Percentiles rank a stretch among this genome's conserved stretches.
Evolutionary conservation across 2,113 vertebrate genomes (phyloP).

Genomic region (Tinamus guttatus): DNA sequence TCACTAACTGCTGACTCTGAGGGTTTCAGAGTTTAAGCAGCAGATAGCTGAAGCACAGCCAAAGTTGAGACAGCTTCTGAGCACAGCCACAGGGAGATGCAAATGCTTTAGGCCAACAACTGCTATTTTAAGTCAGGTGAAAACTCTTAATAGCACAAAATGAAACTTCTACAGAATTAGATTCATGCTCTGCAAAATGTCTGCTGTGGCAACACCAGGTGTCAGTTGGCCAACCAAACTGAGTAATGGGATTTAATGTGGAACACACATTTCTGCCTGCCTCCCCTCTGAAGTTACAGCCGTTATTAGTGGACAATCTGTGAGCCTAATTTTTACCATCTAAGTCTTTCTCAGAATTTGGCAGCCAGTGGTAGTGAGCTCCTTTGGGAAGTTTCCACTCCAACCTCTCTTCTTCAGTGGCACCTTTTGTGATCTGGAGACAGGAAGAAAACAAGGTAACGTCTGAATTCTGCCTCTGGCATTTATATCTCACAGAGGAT

Average conservation of each 20-base stretch:
- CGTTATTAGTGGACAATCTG: not conserved
- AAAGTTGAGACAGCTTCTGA: not conserved
- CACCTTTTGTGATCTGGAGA: constrained; percentile 91
- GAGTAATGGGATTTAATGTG: not conserved
- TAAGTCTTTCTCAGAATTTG: constrained; percentile 85
- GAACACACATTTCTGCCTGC: not conserved
- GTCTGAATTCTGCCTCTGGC: not conserved
- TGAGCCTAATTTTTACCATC: constrained; percentile 81
- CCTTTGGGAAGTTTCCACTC: constrained; percentile 86
- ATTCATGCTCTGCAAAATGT: not conserved
- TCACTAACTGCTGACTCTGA: not conserved
- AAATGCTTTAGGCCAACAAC: not conserved
- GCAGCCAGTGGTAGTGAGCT: constrained; percentile 88
- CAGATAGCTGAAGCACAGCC: not conserved
- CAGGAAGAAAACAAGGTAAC: not conserved
- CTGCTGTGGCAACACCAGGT: not conserved
- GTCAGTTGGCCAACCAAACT: not conserved
- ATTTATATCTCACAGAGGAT: not conserved
- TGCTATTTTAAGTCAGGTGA: not conserved
- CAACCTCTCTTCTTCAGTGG: constrained; percentile 84
- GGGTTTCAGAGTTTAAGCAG: not conserved
- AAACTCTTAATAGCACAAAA: not conserved
- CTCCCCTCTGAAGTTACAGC: not conserved
- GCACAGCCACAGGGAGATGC: not conserved
- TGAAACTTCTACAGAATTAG: not conserved